Conservation (phyloP, 2,113 vertebrate species). For the Hemiscyllium ocellatum region DNA sequence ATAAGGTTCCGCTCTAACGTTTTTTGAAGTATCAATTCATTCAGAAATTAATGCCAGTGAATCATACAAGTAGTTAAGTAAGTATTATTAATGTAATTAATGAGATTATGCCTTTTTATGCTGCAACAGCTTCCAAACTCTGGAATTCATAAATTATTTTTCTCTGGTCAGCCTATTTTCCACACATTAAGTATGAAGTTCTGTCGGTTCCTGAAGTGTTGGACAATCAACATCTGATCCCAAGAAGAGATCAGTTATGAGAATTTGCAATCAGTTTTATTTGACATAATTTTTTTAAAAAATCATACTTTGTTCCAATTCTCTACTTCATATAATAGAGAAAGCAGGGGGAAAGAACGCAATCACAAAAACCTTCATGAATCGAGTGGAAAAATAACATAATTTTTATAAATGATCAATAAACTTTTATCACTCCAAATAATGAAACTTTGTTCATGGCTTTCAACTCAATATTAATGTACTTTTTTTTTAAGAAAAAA, state of each 20-base stretch:
- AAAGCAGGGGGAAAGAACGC: not conserved
- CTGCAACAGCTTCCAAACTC: not conserved
- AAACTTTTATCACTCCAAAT: too few relatives aligned
- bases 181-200: not conserved
- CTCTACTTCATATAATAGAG: too few relatives aligned
- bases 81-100: not conserved
- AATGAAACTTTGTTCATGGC: not conserved
- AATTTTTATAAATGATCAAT: not conserved
- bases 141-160: not conserved
- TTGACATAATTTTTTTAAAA: too few relatives aligned
- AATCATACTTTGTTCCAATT: too few relatives aligned
- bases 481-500: not conserved
- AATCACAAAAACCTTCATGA: not conserved
- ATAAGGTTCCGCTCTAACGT: too few relatives aligned
- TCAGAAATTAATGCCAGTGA: not conserved
- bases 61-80: not conserved
- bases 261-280: too few relatives aligned
- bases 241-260: too few relatives aligned
- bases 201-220: not conserved
- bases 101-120: not conserved
- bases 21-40: not conserved
- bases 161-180: not conserved
- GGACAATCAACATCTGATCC: not conserved
- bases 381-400: not conserved
- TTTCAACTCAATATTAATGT: not conserved